Percentiles rank a stretch among this genome's conserved stretches.
Conservation (phyloP, 2,113 vertebrate species). For the Seriola aureovittata region DNA sequence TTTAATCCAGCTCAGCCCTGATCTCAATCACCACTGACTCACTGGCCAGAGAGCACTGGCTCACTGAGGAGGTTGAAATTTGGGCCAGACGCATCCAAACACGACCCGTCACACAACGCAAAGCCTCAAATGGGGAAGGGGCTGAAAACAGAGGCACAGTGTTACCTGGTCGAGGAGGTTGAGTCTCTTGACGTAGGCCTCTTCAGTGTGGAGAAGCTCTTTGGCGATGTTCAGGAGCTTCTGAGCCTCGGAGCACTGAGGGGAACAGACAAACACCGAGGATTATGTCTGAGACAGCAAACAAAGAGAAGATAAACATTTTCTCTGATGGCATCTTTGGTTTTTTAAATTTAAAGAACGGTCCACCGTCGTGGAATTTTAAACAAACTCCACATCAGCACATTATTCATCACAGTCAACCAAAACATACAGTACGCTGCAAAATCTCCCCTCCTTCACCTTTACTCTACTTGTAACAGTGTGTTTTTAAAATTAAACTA, state of each 20-base stretch:
- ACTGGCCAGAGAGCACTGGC: constrained; percentile 3
- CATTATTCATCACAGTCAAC: constrained; percentile 4
- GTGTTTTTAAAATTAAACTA: too few species aligned
- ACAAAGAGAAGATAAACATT: not conserved
- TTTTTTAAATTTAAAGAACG: not conserved
- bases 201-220: constrained; percentile 95
- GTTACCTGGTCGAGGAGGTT: constrained; percentile 97
- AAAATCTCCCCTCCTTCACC: not conserved
- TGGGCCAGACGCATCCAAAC: constrained; percentile 25
- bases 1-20: constrained; percentile 73
- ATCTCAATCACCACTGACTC: constrained; percentile 50
- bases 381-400: not conserved
- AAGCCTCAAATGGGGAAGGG: not conserved
- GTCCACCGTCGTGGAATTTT: not conserved
- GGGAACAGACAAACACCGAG: constrained; percentile 24
- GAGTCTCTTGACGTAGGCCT: constrained; percentile 94
- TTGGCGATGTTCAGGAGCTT: constrained; percentile 95
- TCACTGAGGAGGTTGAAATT: constrained; percentile 51
- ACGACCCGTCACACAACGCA: not conserved
- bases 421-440: not conserved
- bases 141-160: fast-evolving
- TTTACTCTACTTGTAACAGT: not conserved
- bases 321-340: not conserved
- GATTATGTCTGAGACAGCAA: constrained; percentile 6
- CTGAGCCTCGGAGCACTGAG: constrained; percentile 89